These are phyloP conservation scores for Pogoniulus pusillus DNA, from an alignment of 2,797 vertebrate genomes.

Conservation along the genomic window DNA sequence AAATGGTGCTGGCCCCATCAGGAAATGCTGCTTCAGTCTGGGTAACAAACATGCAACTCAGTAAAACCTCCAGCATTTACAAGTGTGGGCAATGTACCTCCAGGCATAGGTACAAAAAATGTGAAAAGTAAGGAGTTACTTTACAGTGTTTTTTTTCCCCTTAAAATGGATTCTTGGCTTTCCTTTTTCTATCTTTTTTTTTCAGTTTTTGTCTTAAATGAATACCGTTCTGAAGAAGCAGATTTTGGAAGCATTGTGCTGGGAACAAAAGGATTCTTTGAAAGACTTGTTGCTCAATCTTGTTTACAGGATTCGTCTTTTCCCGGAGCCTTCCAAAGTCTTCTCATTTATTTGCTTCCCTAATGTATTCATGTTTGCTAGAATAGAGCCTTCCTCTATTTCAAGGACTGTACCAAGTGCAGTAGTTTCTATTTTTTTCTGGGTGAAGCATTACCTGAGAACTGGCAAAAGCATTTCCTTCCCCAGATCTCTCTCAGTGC, in stretches of 20 bases:
- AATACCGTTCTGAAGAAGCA: slow-evolving; percentile 60
- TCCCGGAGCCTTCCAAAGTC: slow-evolving; percentile 4
- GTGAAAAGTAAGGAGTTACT: not conserved
- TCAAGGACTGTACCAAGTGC: not conserved
- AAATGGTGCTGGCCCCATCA: not conserved
- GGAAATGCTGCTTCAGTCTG: not conserved
- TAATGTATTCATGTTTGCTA: slow-evolving; percentile 24
- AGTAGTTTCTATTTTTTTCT: not conserved
- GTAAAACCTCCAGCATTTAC: not conserved
- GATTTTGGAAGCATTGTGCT: slow-evolving; percentile 54
- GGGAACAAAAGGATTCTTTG: slow-evolving; percentile 65
- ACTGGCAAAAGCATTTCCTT: not conserved
- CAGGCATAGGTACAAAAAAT: not conserved
- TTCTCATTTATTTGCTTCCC: slow-evolving; percentile 25
- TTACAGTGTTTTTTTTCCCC: slow-evolving; percentile 18
- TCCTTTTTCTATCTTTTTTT: slow-evolving; percentile 12
- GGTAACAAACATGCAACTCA: not conserved
- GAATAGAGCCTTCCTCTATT: slow-evolving; percentile 2
- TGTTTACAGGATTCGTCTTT: slow-evolving; percentile 44
- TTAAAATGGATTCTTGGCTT: slow-evolving; percentile 25
- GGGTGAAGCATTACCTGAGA: not conserved
- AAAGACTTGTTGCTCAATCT: slow-evolving; percentile 45
- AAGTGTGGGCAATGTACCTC: not conserved
- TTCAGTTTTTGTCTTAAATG: slow-evolving; percentile 10
- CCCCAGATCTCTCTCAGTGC: not conserved